These are phyloP conservation scores for Eutrigla gurnardus DNA, from an alignment of 2,797 vertebrate genomes.

Conservation along the genomic window DNA sequence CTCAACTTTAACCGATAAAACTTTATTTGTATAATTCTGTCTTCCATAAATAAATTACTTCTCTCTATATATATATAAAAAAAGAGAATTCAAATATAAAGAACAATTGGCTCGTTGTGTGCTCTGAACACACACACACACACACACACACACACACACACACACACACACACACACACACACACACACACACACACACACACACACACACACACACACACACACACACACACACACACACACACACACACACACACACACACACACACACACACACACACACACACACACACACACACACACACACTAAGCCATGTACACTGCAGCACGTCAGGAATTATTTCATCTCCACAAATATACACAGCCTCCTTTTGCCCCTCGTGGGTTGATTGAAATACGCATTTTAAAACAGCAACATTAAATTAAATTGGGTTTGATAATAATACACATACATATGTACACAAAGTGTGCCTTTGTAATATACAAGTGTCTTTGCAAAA, in stretches of 20 bases:
- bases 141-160: background rate
- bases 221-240: no score
- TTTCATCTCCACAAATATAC: conserved; percentile 84
- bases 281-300: no score
- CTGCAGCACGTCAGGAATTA: conserved; percentile 88
- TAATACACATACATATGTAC: conserved; percentile 84
- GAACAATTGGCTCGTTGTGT: conserved; percentile 72
- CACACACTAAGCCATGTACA: conserved; percentile 82
- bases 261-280: no score
- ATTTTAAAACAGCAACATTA: conserved; percentile 81
- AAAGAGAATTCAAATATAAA: conserved; percentile 86
- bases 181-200: conserved; percentile 57
- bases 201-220: no score
- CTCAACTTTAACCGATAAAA: conserved; percentile 84
- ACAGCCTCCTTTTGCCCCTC: conserved; percentile 84
- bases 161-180: conserved; percentile 35
- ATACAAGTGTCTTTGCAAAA: conserved; percentile 92
- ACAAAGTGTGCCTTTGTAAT: conserved; percentile 86
- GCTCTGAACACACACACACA: conserved; percentile 57
- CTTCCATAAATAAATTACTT: conserved; percentile 92
- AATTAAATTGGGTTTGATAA: conserved; percentile 82
- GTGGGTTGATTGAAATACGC: conserved; percentile 82
- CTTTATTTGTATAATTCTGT: conserved; percentile 83
- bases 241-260: conserved; percentile 55
- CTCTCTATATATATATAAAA: conserved; percentile 89